A percentile compares a stretch with the other conserved stretches of the same genome.
phyloP scores from a whole-genome alignment of 2,888 invertebrate genomes.

The Eupithecia centaureata region DNA sequence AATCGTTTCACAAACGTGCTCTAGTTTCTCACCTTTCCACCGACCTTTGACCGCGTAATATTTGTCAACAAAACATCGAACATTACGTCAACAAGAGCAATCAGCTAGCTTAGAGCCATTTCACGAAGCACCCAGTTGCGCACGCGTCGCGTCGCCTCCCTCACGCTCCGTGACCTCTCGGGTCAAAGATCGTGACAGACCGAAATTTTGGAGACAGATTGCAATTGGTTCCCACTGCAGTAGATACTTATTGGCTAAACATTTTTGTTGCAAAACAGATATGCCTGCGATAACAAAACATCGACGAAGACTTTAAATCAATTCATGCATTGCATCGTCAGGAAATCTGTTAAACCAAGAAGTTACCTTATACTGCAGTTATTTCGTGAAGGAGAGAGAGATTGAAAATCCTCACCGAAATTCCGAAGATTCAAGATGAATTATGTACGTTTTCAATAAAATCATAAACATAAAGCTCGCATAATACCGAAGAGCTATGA shows the following conservation, averaged over 20 bases:
- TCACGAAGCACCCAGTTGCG: conserved; percentile 19
- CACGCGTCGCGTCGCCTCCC: conserved; percentile 12
- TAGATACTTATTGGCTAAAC: background rate
- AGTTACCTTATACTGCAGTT: too few relatives aligned
- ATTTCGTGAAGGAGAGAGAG: too few relatives aligned
- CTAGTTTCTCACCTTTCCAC: background rate
- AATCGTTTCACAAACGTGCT: background rate
- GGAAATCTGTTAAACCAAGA: too few relatives aligned
- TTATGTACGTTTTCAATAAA: too few relatives aligned
- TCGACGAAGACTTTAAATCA: too few relatives aligned
- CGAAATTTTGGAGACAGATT: background rate
- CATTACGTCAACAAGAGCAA: conserved; percentile 5
- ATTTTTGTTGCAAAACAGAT: background rate
- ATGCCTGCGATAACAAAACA: background rate
- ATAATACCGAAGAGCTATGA: too few relatives aligned
- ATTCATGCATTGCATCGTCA: too few relatives aligned
- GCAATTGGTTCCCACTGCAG: background rate
- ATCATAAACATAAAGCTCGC: too few relatives aligned
- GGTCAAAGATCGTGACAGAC: background rate
- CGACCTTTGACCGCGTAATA: conserved; percentile 3
- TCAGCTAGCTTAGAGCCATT: conserved; percentile 16
- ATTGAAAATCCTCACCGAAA: too few relatives aligned
- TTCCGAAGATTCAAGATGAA: too few relatives aligned
- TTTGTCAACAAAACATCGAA: conserved; percentile 9
- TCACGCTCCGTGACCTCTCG: conserved; percentile 15